A percentile compares a stretch with the other conserved stretches of the same genome.
phyloP scores from a whole-genome alignment of 2,888 invertebrate genomes.

The Tinea trinotella region DNA sequence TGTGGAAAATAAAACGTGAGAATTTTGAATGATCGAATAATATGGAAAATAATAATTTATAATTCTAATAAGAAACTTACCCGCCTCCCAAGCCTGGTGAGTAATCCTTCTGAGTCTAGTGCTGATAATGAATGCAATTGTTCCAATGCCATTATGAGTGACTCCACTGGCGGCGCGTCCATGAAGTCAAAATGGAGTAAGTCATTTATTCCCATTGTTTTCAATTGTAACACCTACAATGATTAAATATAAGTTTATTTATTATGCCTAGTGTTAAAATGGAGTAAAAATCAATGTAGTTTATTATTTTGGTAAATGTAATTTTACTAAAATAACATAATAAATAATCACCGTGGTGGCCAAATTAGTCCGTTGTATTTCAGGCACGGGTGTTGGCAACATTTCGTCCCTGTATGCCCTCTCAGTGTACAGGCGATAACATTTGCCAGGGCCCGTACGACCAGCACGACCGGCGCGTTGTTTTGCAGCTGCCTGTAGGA shows the following conservation, averaged over 20 bases:
- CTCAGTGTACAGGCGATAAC: constrained; percentile 97
- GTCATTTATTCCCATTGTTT: constrained; percentile 99
- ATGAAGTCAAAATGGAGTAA: constrained; percentile 99
- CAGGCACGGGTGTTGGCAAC: constrained; percentile 97
- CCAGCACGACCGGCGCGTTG: constrained; percentile 98
- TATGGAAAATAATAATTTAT: too few species aligned
- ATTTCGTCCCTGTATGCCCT: constrained; percentile 99
- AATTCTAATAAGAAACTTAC: too few species aligned
- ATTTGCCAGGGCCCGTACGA: constrained; percentile 97
- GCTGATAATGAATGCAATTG: constrained; percentile 97
- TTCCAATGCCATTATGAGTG: constrained; percentile 97
- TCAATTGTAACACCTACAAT: constrained; percentile 86
- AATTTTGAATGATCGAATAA: too few species aligned
- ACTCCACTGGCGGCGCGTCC: constrained; percentile 99
- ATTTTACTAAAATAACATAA: neutral
- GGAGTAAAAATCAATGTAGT: too few species aligned
- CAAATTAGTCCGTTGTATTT: constrained; percentile 98
- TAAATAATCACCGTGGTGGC: constrained; percentile 82
- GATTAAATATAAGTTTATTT: neutral
- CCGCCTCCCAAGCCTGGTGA: constrained; percentile 85
- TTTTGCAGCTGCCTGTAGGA: constrained; percentile 90
- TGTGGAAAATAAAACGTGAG: too few species aligned
- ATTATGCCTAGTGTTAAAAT: neutral
- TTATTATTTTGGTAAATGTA: too few species aligned
- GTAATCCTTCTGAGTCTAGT: constrained; percentile 92